A percentile compares a stretch with the other conserved stretches of the same genome.
Conservation (phyloP, 2,888 invertebrate species). For the Drosophila mulleri region DNA sequence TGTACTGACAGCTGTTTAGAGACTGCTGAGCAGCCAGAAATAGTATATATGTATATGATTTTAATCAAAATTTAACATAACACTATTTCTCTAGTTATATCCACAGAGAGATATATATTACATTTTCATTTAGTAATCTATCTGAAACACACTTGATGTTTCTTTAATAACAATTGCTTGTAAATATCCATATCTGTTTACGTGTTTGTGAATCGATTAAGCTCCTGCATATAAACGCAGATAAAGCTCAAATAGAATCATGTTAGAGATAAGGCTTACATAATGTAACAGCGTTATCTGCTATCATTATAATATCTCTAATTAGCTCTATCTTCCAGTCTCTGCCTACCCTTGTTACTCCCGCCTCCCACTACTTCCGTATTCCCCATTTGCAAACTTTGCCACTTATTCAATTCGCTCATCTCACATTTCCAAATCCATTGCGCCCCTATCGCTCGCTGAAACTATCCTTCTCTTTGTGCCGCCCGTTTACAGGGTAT, state of each 20-base stretch:
- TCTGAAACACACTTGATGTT: neutral
- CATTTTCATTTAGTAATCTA: too few species aligned
- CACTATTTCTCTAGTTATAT: too few species aligned
- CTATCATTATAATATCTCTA: neutral
- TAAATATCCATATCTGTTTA: neutral
- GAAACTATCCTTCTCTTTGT: neutral
- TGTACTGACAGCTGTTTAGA: neutral
- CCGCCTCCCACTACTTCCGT: neutral
- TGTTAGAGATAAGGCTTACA: neutral
- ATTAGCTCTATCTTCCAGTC: neutral
- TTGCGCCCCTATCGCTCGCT: neutral
- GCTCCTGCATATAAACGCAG: neutral
- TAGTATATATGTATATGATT: neutral
- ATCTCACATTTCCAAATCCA: neutral
- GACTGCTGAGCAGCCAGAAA: neutral
- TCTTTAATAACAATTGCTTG: neutral
- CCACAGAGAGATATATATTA: too few species aligned
- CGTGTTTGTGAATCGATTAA: neutral
- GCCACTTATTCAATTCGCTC: too few species aligned
- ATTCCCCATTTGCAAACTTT: neutral
- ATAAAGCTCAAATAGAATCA: neutral
- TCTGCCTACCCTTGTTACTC: neutral
- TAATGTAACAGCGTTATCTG: neutral
- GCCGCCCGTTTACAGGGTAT: conserved; percentile 26
- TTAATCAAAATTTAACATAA: too few species aligned